A percentile compares a stretch with the other conserved stretches of the same genome.
phyloP scores from a whole-genome alignment of 2,888 invertebrate genomes.

The Lasioglossum morio region DNA sequence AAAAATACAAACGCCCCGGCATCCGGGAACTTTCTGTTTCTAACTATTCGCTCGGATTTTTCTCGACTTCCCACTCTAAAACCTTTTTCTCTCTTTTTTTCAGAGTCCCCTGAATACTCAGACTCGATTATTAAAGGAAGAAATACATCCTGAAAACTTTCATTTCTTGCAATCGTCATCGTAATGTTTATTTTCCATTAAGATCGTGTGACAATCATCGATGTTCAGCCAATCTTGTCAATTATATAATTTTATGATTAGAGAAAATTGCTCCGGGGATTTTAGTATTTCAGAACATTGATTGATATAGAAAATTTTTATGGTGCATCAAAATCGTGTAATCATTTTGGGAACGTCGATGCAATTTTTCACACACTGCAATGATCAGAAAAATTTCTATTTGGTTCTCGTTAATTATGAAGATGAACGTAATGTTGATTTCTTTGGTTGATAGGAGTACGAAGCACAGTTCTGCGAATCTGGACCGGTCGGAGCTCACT shows the following conservation, averaged over 20 bases:
- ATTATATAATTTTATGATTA: neutral
- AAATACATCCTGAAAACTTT: neutral
- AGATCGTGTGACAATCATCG: neutral
- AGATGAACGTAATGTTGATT: neutral
- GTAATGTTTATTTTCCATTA: no score
- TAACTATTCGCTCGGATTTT: conserved; percentile 21
- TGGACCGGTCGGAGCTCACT: neutral
- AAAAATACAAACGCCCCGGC: conserved; percentile 17
- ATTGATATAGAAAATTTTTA: no score
- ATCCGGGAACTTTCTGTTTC: conserved; percentile 5
- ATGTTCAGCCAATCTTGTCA: neutral
- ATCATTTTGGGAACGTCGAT: no score
- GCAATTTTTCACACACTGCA: no score
- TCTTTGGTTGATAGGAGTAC: neutral
- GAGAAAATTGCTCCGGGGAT: neutral
- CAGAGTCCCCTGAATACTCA: conserved; percentile 3
- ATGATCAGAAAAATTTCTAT: no score
- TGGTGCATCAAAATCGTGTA: no score
- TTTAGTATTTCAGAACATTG: neutral
- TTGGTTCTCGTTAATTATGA: neutral
- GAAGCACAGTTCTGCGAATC: neutral
- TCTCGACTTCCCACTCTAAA: neutral
- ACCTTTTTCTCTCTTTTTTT: neutral
- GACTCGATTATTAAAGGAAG: neutral
- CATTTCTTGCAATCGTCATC: no score